phyloP scores from a whole-genome alignment of 2,113 vertebrate species.

The Halcyon malimbica region DNA sequence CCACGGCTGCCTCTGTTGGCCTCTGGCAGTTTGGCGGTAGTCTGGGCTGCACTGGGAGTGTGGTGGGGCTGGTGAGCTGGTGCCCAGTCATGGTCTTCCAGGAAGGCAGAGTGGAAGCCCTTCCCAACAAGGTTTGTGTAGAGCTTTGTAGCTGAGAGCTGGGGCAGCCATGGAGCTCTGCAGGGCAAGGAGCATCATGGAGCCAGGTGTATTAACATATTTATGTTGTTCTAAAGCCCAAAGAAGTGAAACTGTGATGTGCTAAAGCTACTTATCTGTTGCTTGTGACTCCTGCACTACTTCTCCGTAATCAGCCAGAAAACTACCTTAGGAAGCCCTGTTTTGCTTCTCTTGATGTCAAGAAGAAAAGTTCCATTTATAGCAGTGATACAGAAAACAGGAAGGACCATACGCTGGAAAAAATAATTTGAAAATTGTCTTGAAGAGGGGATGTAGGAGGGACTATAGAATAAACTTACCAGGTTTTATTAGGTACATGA shows the following conservation, averaged over 20 bases:
- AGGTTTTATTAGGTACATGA: not conserved
- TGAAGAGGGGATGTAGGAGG: not conserved
- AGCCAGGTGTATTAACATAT: not conserved
- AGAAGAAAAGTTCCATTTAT: conserved; percentile 28
- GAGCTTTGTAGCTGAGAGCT: rapidly evolving
- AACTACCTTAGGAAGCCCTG: conserved; percentile 22
- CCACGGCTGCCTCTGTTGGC: rapidly evolving
- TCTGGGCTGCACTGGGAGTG: rapidly evolving
- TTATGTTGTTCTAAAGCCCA: not conserved
- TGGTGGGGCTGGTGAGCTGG: not conserved
- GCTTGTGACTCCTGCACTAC: not conserved
- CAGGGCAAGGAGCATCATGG: not conserved
- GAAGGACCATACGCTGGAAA: not conserved
- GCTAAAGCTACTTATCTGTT: conserved; percentile 28
- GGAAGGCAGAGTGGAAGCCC: not conserved
- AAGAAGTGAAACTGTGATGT: not conserved
- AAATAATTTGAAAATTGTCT: not conserved
- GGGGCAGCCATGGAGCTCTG: not conserved
- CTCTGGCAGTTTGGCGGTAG: rapidly evolving
- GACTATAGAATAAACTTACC: not conserved
- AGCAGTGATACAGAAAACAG: not conserved
- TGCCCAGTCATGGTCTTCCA: rapidly evolving
- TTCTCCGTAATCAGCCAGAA: conserved; percentile 39
- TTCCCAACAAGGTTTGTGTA: not conserved
- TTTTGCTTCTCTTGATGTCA: not conserved